These are phyloP conservation scores for Potamarius usumacintae DNA, from an alignment of 2,113 vertebrate species.

Conservation along the genomic window DNA sequence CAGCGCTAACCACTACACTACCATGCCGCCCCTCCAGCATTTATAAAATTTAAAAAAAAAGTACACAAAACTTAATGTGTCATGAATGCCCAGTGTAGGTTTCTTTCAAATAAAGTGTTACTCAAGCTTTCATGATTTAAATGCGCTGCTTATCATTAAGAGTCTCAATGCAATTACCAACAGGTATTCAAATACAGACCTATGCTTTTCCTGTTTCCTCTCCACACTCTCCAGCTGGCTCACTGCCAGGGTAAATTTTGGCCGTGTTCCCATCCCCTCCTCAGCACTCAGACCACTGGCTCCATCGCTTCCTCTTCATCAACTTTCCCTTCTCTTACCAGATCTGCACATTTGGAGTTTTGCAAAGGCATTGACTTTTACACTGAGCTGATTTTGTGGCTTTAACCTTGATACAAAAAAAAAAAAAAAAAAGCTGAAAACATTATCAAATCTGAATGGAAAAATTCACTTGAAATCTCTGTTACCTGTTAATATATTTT, in stretches of 20 bases:
- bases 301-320: background rate
- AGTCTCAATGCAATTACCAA: background rate
- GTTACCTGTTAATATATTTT: background rate
- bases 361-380: background rate
- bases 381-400: background rate
- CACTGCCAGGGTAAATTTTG: background rate
- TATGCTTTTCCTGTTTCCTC: background rate
- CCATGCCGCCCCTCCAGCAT: too few relatives aligned
- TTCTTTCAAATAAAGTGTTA: background rate
- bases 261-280: background rate
- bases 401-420: background rate
- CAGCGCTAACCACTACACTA: too few relatives aligned
- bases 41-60: too few relatives aligned
- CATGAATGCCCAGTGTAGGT: background rate
- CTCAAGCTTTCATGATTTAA: background rate
- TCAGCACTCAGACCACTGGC: conserved; percentile 6
- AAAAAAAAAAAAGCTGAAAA: background rate
- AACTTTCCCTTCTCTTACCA: background rate
- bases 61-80: background rate
- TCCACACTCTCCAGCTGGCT: conserved; percentile 3
- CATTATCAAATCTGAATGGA: background rate
- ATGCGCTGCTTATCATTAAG: background rate
- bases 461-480: background rate
- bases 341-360: background rate
- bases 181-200: background rate